Evolutionary conservation across 2,113 vertebrate species (phyloP).

Genomic region (Panthera uncia): DNA sequence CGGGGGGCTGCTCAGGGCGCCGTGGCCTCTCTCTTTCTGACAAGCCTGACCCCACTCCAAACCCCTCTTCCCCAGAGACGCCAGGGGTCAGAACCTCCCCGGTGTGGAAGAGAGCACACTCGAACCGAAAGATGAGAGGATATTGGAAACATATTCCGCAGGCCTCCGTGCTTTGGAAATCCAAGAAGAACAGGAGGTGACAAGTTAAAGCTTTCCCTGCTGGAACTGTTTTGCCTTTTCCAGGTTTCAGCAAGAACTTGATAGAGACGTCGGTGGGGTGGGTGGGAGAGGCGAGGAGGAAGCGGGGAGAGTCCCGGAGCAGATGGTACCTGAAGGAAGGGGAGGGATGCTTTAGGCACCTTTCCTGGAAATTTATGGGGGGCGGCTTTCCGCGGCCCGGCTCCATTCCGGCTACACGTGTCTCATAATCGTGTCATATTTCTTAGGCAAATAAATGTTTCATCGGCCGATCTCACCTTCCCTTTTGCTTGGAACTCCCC

Average conservation of each 20-base stretch:
- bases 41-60: constrained; percentile 83
- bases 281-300: constrained; percentile 13
- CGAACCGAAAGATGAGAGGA: constrained; percentile 91
- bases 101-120: constrained; percentile 88
- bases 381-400: rapidly evolving
- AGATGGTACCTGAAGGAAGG: not conserved
- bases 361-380: not conserved
- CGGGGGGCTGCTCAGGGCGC: constrained; percentile 69
- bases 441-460: constrained; percentile 30
- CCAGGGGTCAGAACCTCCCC: constrained; percentile 91
- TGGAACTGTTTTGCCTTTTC: constrained; percentile 57
- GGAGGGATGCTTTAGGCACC: not conserved
- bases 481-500: not conserved
- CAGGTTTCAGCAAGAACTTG: constrained; percentile 80
- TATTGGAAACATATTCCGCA: constrained; percentile 97
- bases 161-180: constrained; percentile 86
- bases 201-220: constrained; percentile 84
- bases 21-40: constrained; percentile 82
- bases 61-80: constrained; percentile 86
- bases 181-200: constrained; percentile 83
- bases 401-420: not conserved
- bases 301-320: not conserved
- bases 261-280: constrained; percentile 80
- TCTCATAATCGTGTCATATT: not conserved
- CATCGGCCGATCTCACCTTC: not conserved